phyloP scores from a whole-genome alignment of 2,888 invertebrate genomes.

The Octodonta nipae region DNA sequence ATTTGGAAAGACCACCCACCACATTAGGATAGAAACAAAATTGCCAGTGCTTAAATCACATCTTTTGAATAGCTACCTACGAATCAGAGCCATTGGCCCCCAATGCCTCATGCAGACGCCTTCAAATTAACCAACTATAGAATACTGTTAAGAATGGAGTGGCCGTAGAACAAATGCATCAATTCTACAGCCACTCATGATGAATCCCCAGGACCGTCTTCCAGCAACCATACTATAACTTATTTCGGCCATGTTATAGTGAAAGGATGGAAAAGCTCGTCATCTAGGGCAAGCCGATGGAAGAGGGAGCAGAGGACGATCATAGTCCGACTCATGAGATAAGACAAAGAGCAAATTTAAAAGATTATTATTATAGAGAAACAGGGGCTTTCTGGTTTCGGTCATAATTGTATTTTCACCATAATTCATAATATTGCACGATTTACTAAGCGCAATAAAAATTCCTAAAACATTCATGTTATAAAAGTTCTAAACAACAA shows the following conservation, averaged over 20 bases:
- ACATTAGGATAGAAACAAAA: conserved; percentile 1
- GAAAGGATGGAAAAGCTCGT: background rate
- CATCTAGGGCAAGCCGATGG: conserved; percentile 1
- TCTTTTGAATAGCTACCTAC: background rate
- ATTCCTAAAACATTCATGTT: too few species aligned
- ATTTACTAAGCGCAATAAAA: too few species aligned
- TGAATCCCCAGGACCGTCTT: background rate
- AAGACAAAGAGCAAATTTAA: too few species aligned
- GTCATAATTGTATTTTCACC: too few species aligned
- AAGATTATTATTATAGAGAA: too few species aligned
- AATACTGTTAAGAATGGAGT: too few species aligned
- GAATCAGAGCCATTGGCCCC: background rate
- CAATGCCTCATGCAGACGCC: background rate
- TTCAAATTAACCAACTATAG: conserved; percentile 1
- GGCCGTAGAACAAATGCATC: conserved; percentile 1
- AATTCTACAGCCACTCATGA: background rate
- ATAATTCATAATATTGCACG: too few species aligned
- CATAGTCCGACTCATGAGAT: conserved; percentile 1
- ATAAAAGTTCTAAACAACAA: too few species aligned
- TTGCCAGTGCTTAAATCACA: background rate
- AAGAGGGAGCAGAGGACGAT: conserved; percentile 1
- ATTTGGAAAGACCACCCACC: conserved; percentile 1
- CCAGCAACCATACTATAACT: background rate
- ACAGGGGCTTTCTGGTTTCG: too few species aligned
- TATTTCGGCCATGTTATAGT: conserved; percentile 1